Percentiles rank a stretch among this genome's conserved stretches.
Evolutionary conservation across 2,888 invertebrate species (phyloP).

Genomic region (Ophion ventricosus): DNA sequence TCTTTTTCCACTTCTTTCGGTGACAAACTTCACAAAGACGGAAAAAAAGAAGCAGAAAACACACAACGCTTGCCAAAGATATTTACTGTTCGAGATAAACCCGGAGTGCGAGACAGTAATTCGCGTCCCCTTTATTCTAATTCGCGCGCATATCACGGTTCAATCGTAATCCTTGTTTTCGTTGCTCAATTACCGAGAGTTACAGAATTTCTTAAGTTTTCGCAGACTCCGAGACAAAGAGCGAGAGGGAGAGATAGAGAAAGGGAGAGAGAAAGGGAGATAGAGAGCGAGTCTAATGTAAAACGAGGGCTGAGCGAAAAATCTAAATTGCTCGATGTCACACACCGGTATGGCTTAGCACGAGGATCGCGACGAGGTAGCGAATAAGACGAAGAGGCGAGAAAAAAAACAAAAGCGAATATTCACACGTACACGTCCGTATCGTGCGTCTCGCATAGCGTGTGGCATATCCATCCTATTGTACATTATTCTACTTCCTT

Average conservation of each 20-base stretch:
- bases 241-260: too few species aligned
- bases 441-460: slow-evolving; percentile 62
- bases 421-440: slow-evolving; percentile 54
- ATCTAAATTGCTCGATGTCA: slow-evolving; percentile 31
- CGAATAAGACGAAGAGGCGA: slow-evolving; percentile 27
- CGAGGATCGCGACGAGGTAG: slow-evolving; percentile 16
- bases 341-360: not conserved
- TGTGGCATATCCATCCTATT: slow-evolving; percentile 68
- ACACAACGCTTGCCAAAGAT: slow-evolving; percentile 62
- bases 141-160: slow-evolving; percentile 36
- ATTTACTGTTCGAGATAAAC: slow-evolving; percentile 35
- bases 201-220: too few species aligned
- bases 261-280: too few species aligned
- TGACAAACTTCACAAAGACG: slow-evolving; percentile 39
- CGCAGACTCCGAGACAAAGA: too few species aligned
- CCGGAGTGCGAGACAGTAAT: not conserved
- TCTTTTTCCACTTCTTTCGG: slow-evolving; percentile 44
- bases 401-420: slow-evolving; percentile 24
- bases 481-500: slow-evolving; percentile 67
- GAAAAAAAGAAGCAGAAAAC: slow-evolving; percentile 20
- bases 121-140: too few species aligned
- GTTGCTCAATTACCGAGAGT: too few species aligned
- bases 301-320: not conserved
- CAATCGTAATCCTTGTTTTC: slow-evolving; percentile 11
- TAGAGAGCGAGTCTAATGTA: too few species aligned